phyloP scores from a whole-genome alignment of 2,113 vertebrate species.

The Nothocercus nigrocapillus region DNA sequence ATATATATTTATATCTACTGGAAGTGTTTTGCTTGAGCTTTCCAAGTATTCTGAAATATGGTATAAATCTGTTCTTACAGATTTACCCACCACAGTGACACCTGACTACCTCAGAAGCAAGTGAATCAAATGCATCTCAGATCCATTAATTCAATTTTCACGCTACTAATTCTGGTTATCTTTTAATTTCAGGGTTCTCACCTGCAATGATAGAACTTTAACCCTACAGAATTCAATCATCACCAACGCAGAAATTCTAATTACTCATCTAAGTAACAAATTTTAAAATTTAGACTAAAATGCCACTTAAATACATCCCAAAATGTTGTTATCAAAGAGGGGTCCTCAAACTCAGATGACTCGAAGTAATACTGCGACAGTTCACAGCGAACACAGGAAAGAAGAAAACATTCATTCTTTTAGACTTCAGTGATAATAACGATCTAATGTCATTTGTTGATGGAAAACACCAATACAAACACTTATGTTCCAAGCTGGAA shows the following conservation, averaged over 20 bases:
- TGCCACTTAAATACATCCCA: neutral
- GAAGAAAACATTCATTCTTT: neutral
- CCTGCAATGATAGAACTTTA: neutral
- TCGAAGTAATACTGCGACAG: neutral
- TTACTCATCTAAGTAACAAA: neutral
- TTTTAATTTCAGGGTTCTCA: neutral
- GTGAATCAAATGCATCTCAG: neutral
- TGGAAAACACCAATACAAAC: neutral
- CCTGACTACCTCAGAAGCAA: neutral
- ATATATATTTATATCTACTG: too few species aligned
- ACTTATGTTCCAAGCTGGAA: neutral
- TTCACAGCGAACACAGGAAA: neutral
- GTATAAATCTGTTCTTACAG: neutral
- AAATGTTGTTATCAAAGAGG: neutral
- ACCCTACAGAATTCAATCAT: neutral
- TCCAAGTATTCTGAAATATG: neutral
- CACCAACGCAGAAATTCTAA: neutral
- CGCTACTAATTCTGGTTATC: neutral
- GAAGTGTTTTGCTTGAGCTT: neutral
- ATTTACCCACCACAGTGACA: neutral
- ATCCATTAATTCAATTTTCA: neutral
- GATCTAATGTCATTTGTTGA: neutral
- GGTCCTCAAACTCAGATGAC: neutral
- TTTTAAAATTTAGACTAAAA: constrained; percentile 7
- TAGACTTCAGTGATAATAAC: neutral